Conservation (phyloP, 2,888 invertebrate genomes). For the Isotomurus palustris region DNA sequence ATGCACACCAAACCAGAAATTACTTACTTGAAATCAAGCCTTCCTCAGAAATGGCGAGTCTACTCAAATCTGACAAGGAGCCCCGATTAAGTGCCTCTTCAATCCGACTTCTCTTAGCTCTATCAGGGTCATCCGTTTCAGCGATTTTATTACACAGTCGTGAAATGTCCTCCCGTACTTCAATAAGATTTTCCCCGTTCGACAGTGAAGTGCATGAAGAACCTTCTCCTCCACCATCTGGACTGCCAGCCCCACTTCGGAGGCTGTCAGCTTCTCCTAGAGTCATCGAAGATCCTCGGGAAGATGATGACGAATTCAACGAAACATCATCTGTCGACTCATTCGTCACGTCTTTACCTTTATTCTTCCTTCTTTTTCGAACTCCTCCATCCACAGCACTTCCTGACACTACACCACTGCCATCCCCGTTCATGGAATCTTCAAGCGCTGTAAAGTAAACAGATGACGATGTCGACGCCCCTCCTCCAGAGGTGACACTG, state of each 20-base stretch:
- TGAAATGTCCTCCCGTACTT: slow-evolving; percentile 37
- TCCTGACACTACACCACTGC: too few species aligned
- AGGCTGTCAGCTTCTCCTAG: slow-evolving; percentile 32
- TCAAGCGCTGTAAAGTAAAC: slow-evolving; percentile 39
- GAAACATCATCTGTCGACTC: not conserved
- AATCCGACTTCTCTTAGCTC: slow-evolving; percentile 32
- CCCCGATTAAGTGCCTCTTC: slow-evolving; percentile 17
- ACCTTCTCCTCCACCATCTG: slow-evolving; percentile 14
- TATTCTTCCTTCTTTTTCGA: not conserved
- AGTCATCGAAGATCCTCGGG: slow-evolving; percentile 22
- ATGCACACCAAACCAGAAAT: not conserved
- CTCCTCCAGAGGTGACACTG: slow-evolving; percentile 39
- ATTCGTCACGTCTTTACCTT: not conserved
- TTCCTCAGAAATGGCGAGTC: slow-evolving; percentile 36
- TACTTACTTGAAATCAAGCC: slow-evolving; percentile 40
- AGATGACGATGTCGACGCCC: too few species aligned
- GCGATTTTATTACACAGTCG: slow-evolving; percentile 40
- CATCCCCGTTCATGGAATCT: too few species aligned
- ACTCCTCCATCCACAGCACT: too few species aligned
- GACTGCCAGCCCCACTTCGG: slow-evolving; percentile 22
- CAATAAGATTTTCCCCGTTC: slow-evolving; percentile 9
- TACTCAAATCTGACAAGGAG: slow-evolving; percentile 21
- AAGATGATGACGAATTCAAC: not conserved
- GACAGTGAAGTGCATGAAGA: slow-evolving; percentile 1
- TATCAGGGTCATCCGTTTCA: slow-evolving; percentile 31